A percentile compares a stretch with the other conserved stretches of the same genome.
phyloP scores from a whole-genome alignment of 2,113 vertebrate species.

The Salvelinus fontinalis region DNA sequence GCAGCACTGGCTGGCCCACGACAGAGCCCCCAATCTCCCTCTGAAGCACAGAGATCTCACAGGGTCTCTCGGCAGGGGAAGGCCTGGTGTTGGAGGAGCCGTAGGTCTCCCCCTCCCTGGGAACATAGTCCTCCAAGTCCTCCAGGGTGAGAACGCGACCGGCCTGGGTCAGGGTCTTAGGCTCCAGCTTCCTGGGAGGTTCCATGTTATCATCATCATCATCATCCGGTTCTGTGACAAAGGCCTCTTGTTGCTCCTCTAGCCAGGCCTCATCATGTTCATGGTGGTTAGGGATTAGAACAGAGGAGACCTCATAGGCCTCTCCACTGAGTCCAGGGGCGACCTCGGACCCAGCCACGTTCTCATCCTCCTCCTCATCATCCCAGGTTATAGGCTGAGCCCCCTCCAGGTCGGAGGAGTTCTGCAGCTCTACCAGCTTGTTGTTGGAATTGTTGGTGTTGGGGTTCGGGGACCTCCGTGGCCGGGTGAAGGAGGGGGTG shows the following conservation, averaged over 20 bases:
- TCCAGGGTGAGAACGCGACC: slow-evolving; percentile 82
- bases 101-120: slow-evolving; percentile 86
- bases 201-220: slow-evolving; percentile 3
- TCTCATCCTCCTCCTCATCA: slow-evolving; percentile 8
- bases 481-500: slow-evolving; percentile 58
- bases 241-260: slow-evolving; percentile 50
- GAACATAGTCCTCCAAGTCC: slow-evolving; percentile 91
- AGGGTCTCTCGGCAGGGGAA: slow-evolving; percentile 71
- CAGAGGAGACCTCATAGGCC: slow-evolving; percentile 37
- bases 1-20: slow-evolving; percentile 84
- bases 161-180: slow-evolving; percentile 74
- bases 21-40: slow-evolving; percentile 83
- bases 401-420: slow-evolving; percentile 35
- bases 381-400: slow-evolving; percentile 61
- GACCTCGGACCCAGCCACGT: slow-evolving; percentile 8
- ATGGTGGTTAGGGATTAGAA: slow-evolving; percentile 38
- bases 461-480: slow-evolving; percentile 76
- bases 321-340: slow-evolving; percentile 25
- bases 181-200: slow-evolving; percentile 57
- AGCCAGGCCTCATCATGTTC: slow-evolving; percentile 40
- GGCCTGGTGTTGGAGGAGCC: slow-evolving; percentile 51
- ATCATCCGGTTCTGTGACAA: slow-evolving; percentile 71
- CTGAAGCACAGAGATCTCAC: slow-evolving; percentile 90
- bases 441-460: slow-evolving; percentile 97
- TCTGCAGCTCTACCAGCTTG: slow-evolving; percentile 69